These are phyloP conservation scores for Mamestra brassicae DNA, from an alignment of 2,888 invertebrate genomes.

Conservation along the genomic window DNA sequence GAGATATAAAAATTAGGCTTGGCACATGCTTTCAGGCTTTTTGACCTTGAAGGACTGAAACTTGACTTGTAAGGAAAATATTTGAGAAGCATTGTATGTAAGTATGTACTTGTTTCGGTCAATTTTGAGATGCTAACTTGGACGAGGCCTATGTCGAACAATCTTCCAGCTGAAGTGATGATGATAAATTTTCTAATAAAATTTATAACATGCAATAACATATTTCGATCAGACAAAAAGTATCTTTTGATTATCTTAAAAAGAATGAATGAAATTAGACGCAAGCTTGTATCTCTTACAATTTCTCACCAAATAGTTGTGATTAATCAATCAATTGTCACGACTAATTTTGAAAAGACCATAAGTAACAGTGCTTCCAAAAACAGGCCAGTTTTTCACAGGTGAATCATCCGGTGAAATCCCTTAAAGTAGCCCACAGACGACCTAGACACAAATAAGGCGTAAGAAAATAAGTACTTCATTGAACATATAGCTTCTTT, in stretches of 20 bases:
- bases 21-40: background rate
- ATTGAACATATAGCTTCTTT: background rate
- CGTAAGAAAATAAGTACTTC: background rate
- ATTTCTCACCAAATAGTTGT: background rate
- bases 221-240: background rate
- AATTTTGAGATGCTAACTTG: too few species aligned
- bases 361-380: too few species aligned
- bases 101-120: too few species aligned
- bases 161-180: too few species aligned
- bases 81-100: too few species aligned
- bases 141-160: too few species aligned
- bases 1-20: slow-evolving; percentile 3
- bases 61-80: background rate
- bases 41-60: background rate
- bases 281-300: background rate
- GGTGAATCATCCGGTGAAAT: too few species aligned
- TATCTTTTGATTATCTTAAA: background rate
- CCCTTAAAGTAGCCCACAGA: too few species aligned
- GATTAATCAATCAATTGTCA: background rate
- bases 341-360: background rate
- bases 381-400: too few species aligned
- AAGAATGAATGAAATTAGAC: background rate
- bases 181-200: too few species aligned
- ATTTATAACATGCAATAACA: too few species aligned
- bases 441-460: background rate